These are phyloP conservation scores for Periplaneta americana DNA, from an alignment of 1,140 invertebrate genomes.

Conservation along the genomic window DNA sequence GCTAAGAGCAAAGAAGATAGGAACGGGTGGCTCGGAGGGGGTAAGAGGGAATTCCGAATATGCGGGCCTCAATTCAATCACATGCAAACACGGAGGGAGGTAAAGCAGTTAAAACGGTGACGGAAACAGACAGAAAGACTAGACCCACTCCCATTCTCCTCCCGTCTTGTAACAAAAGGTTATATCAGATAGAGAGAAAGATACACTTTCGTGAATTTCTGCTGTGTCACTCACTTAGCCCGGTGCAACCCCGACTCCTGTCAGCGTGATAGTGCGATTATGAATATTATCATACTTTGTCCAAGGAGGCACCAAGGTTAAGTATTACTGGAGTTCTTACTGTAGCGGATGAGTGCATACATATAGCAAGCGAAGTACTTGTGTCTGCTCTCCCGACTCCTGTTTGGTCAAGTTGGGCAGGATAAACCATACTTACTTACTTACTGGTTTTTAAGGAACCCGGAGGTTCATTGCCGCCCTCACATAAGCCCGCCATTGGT, in stretches of 20 bases:
- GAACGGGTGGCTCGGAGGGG: not conserved
- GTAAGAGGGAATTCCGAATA: not conserved
- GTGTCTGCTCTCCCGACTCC: too few relatives aligned
- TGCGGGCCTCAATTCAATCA: slow-evolving; percentile 3
- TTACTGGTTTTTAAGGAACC: too few relatives aligned
- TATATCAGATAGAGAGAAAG: not conserved
- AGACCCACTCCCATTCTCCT: not conserved
- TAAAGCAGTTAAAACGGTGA: not conserved
- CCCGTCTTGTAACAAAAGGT: not conserved
- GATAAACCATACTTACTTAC: too few relatives aligned
- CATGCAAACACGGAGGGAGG: not conserved
- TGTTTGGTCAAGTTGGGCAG: too few relatives aligned
- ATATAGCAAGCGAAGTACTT: too few relatives aligned
- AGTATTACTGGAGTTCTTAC: too few relatives aligned
- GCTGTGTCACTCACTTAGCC: not conserved
- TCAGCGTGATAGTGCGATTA: too few relatives aligned
- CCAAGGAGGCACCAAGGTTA: too few relatives aligned
- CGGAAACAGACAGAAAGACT: not conserved
- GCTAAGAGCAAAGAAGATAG: not conserved
- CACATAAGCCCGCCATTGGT: too few relatives aligned
- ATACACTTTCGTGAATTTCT: not conserved
- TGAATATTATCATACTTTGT: too few relatives aligned
- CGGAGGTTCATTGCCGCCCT: too few relatives aligned
- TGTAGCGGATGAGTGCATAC: too few relatives aligned
- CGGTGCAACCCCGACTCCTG: not conserved